Evolutionary conservation across 2,113 vertebrate genomes (phyloP).

Genomic region (Athene noctua): DNA sequence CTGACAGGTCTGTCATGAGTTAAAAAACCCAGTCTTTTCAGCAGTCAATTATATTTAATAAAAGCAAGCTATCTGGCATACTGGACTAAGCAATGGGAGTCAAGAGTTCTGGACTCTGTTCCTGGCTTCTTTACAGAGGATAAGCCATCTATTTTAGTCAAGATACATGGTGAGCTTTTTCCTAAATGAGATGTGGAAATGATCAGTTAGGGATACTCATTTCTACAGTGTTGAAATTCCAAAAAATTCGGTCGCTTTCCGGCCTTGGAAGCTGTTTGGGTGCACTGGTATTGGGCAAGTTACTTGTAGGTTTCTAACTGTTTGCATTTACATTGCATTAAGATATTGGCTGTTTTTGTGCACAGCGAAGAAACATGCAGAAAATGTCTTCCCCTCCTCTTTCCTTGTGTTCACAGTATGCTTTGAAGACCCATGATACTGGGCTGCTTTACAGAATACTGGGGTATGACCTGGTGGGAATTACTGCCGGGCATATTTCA

Average conservation of each 20-base stretch:
- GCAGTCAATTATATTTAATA: conserved; percentile 59
- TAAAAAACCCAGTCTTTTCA: conserved; percentile 66
- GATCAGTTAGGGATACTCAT: neutral
- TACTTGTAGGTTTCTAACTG: neutral
- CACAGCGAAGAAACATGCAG: neutral
- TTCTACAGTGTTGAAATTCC: neutral
- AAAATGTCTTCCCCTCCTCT: neutral
- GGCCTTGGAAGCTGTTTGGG: neutral
- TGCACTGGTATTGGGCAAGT: neutral
- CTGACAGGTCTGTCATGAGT: conserved; percentile 45
- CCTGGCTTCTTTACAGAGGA: conserved; percentile 31
- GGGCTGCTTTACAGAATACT: neutral
- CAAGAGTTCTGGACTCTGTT: conserved; percentile 20
- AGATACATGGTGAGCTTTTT: neutral
- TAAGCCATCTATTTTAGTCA: conserved; percentile 33
- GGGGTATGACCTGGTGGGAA: neutral
- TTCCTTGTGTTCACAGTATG: neutral
- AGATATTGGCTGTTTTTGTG: neutral
- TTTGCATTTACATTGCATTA: neutral
- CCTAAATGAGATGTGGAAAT: neutral
- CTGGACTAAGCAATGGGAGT: conserved; percentile 28
- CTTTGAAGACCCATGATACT: neutral
- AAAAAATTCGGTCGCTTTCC: neutral
- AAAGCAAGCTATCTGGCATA: neutral
- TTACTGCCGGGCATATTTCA: neutral